Conservation (phyloP, 2,113 vertebrate genomes). For the Pygoscelis adeliae region DNA sequence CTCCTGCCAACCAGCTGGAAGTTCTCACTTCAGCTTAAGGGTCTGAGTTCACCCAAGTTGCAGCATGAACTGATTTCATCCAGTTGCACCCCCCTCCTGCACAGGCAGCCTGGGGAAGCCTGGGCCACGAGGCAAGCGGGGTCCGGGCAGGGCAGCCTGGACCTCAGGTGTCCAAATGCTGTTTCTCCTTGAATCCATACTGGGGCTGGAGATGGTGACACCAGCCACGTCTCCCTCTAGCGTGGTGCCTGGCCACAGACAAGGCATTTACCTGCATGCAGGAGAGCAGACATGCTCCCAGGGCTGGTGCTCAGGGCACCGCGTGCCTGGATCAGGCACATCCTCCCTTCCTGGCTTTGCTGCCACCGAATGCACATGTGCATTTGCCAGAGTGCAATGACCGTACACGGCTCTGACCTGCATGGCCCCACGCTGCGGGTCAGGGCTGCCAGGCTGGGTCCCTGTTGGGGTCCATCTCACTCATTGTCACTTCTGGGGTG, state of each 20-base stretch:
- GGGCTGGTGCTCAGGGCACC: rapidly evolving
- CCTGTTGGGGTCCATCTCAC: neutral
- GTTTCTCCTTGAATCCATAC: neutral
- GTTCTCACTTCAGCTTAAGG: neutral
- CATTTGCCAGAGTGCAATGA: neutral
- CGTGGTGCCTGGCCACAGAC: neutral
- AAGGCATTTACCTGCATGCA: rapidly evolving
- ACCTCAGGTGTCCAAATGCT: neutral
- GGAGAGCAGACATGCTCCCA: neutral
- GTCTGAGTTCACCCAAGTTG: neutral
- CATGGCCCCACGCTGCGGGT: rapidly evolving
- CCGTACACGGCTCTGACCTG: rapidly evolving
- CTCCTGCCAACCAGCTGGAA: neutral
- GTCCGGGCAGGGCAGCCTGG: neutral
- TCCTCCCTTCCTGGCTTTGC: neutral
- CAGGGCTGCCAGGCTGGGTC: neutral
- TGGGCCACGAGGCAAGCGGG: rapidly evolving
- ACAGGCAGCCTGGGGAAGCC: neutral
- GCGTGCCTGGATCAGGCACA: neutral
- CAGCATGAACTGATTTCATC: neutral
- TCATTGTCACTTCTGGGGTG: neutral
- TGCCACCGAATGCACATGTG: rapidly evolving
- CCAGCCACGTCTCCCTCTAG: neutral
- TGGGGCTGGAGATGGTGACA: neutral
- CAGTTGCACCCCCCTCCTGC: neutral